phyloP scores from a whole-genome alignment of 2,113 vertebrate genomes.

The Sciurus niger region DNA sequence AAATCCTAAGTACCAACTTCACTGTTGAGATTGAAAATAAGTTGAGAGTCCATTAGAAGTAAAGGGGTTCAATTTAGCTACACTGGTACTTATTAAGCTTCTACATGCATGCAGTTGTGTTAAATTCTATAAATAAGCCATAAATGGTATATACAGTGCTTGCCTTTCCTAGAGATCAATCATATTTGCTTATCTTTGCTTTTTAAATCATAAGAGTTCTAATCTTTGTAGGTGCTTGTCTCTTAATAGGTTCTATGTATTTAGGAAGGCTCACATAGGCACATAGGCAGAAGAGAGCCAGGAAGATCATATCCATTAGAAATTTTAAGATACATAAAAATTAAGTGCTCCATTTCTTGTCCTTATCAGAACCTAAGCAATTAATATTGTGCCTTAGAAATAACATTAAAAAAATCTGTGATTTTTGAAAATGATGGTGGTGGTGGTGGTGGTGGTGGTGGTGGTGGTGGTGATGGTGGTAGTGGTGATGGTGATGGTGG shows the following conservation, averaged over 20 bases:
- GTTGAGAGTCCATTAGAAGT: not conserved
- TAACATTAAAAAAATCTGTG: not conserved
- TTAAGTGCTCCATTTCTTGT: not conserved
- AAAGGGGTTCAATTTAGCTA: not conserved
- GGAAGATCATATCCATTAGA: not conserved
- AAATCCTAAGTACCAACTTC: not conserved
- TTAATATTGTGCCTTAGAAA: not conserved
- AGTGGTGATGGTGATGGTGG: not conserved
- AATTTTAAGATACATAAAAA: not conserved
- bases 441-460: not conserved
- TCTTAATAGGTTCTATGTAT: not conserved
- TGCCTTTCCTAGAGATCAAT: not conserved
- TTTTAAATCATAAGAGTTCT: not conserved
- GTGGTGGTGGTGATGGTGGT: not conserved
- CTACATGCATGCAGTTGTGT: not conserved
- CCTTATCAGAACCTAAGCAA: not conserved
- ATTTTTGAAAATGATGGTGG: not conserved
- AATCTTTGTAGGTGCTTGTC: not conserved
- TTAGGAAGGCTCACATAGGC: not conserved
- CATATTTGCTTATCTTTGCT: not conserved
- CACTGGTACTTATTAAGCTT: not conserved
- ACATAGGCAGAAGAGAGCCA: not conserved
- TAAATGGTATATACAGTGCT: not conserved
- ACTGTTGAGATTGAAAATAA: slow-evolving; percentile 17
- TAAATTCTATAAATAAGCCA: not conserved